Evolutionary conservation across 2,113 vertebrate species (phyloP).

Genomic region (Callospermophilus lateralis): DNA sequence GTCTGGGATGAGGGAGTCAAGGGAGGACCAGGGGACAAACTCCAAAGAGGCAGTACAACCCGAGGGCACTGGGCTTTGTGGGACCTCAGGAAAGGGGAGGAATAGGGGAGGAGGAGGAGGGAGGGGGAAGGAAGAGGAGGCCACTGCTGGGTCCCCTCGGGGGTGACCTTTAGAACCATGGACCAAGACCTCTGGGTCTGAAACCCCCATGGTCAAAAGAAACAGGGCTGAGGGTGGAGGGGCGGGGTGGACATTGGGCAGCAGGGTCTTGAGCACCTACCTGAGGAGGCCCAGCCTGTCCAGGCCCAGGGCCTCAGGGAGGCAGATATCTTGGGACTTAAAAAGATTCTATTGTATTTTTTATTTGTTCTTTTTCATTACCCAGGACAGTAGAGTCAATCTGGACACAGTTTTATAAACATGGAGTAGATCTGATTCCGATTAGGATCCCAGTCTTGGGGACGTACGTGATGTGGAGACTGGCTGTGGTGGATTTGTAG

Average conservation of each 20-base stretch:
- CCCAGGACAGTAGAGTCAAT: too few species aligned
- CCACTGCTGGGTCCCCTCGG: not conserved
- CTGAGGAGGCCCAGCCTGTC: fast-evolving
- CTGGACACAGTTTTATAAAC: too few species aligned
- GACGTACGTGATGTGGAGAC: too few species aligned
- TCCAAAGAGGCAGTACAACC: not conserved
- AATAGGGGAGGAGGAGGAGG: not conserved
- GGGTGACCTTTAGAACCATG: fast-evolving
- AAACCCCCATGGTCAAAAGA: not conserved
- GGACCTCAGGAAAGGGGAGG: too few species aligned
- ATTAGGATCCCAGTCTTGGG: too few species aligned
- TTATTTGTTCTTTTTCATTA: too few species aligned
- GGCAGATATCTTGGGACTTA: not conserved
- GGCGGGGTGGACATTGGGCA: too few species aligned
- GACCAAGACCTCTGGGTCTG: not conserved
- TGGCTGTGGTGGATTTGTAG: too few species aligned
- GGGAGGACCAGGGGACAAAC: not conserved
- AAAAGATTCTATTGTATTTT: not conserved
- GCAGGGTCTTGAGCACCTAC: fast-evolving
- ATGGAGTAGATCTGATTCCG: too few species aligned
- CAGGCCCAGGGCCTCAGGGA: not conserved
- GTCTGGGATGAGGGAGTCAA: too few species aligned
- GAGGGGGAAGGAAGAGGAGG: not conserved
- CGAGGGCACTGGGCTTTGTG: not conserved
- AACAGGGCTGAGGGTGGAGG: too few species aligned